These are phyloP conservation scores for Lycocerus yunnanus DNA, from an alignment of 2,888 invertebrate genomes.

Conservation along the genomic window DNA sequence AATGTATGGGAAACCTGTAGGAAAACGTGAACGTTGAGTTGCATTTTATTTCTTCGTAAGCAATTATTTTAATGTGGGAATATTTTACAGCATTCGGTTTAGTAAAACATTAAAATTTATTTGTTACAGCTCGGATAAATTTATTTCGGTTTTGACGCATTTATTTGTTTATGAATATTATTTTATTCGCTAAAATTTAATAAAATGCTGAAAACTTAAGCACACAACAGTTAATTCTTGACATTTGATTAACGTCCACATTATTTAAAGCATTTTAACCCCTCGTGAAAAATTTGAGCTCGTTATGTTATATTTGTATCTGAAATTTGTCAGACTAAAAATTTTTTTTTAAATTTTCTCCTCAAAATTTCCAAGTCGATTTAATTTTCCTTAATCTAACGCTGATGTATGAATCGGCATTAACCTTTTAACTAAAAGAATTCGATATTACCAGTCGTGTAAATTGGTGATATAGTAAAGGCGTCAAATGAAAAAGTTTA, in stretches of 20 bases:
- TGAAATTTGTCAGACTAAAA: neutral
- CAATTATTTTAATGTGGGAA: no score
- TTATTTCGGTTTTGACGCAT: neutral
- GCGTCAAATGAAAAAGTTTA: constrained; percentile 25
- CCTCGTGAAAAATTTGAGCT: neutral
- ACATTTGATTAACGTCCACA: neutral
- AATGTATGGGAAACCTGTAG: no score
- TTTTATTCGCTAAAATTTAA: neutral
- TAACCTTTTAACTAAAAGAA: constrained; percentile 7
- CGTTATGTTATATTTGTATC: neutral
- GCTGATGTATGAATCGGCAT: neutral
- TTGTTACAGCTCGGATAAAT: neutral
- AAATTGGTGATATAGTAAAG: constrained; percentile 4
- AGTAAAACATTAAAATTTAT: neutral
- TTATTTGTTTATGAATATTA: neutral
- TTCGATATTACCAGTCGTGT: constrained; percentile 4
- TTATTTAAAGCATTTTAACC: neutral
- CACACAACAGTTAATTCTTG: neutral
- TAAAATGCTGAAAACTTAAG: neutral
- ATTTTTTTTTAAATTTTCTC: neutral
- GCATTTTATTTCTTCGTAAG: no score
- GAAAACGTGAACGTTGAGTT: no score
- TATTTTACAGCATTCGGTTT: no score
- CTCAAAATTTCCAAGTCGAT: neutral
- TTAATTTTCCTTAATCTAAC: neutral